A percentile compares a stretch with the other conserved stretches of the same genome.
phyloP scores from a whole-genome alignment of 1,140 invertebrate genomes.

The Adoxophyes honmai region DNA sequence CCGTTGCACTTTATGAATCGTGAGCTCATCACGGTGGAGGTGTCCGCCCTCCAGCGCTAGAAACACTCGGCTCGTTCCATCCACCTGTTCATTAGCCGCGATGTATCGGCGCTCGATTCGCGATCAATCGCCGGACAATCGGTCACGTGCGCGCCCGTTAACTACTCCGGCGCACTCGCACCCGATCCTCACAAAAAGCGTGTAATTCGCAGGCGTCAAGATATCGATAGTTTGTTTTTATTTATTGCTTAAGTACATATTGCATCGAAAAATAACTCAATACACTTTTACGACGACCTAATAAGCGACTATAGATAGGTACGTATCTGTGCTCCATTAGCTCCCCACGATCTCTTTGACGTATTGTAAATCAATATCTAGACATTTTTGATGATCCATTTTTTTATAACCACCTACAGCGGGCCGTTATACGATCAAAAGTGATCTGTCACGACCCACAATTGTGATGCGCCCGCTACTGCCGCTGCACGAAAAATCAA shows the following conservation, averaged over 20 bases:
- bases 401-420: not conserved
- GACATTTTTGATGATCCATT: conserved; percentile 1
- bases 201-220: conserved; percentile 19
- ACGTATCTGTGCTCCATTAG: not conserved
- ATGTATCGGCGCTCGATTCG: conserved; percentile 35
- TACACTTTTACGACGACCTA: not conserved
- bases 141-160: conserved; percentile 36
- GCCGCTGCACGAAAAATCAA: conserved; percentile 22
- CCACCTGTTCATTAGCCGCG: conserved; percentile 1
- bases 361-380: conserved; percentile 1
- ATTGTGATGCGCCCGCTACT: conserved; percentile 18
- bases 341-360: not conserved
- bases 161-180: conserved; percentile 21
- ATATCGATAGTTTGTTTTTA: conserved; percentile 23
- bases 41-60: not conserved
- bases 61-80: not conserved
- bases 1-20: conserved; percentile 6
- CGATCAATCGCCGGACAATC: conserved; percentile 36
- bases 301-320: not conserved
- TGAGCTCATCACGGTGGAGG: not conserved
- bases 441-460: conserved; percentile 18
- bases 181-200: conserved; percentile 18
- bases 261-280: no score
- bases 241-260: not conserved
- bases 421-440: conserved; percentile 6